Evolutionary conservation across 2,888 invertebrate species (phyloP).

Genomic region (Onthophagus sagittarius): DNA sequence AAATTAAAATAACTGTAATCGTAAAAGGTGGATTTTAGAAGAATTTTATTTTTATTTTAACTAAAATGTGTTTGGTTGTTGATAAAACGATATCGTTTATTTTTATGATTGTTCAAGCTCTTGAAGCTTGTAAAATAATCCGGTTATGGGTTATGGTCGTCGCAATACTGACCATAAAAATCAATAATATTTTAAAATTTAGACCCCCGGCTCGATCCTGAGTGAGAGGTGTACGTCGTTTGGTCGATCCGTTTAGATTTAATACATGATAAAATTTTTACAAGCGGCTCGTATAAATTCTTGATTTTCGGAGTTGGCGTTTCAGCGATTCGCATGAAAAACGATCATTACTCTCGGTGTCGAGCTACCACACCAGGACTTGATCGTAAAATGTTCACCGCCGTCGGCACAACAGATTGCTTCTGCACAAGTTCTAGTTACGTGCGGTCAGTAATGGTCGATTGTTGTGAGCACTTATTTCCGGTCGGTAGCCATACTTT

Average conservation of each 20-base stretch:
- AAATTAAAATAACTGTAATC: too few relatives aligned
- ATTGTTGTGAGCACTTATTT: background rate
- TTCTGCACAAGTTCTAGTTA: background rate
- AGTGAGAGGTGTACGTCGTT: constrained; percentile 28
- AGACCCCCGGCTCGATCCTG: constrained; percentile 22
- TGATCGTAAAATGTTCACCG: constrained; percentile 33
- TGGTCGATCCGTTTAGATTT: constrained; percentile 29
- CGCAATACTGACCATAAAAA: constrained; percentile 14
- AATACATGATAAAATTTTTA: constrained; percentile 33
- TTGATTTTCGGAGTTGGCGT: constrained; percentile 32
- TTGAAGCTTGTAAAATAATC: background rate
- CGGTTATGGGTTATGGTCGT: constrained; percentile 6
- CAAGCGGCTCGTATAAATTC: constrained; percentile 28
- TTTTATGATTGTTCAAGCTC: constrained; percentile 1
- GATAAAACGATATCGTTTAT: background rate
- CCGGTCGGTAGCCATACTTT: background rate
- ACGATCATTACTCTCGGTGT: constrained; percentile 26
- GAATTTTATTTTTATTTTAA: too few relatives aligned
- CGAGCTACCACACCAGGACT: constrained; percentile 15
- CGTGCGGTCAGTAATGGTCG: background rate
- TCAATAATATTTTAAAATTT: constrained; percentile 21
- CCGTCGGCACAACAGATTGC: constrained; percentile 5
- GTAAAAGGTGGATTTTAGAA: too few relatives aligned
- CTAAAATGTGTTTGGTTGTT: background rate
- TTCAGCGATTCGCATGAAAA: constrained; percentile 33